Evolutionary conservation across 2,888 invertebrate genomes (phyloP), one percentile per base, ranked within the genome.

Genomic region (Norana najaformis): DNA sequence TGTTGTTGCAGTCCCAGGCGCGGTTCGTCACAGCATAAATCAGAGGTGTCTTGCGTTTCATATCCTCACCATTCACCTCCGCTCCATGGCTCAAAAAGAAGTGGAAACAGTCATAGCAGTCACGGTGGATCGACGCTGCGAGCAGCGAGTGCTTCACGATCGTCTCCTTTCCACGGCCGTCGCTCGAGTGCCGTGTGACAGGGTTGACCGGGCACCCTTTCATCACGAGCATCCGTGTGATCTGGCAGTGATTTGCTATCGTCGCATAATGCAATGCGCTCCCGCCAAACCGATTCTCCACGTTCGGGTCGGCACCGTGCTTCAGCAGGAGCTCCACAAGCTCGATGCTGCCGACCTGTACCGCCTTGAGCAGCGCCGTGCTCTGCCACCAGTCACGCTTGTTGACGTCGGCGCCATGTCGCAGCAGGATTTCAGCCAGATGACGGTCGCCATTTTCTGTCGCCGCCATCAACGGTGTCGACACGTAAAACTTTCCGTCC

Each of bases 301-400:
- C 90, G 83, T 90, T 91, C n/a, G 91, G 91, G 30, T 91, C 89
- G n/a, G 91, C 91, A 11, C 90, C 90, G 35, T 39, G 69, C 38
- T 83, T 53, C 36, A 91, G 88, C 38, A 91, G 82, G 34, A 91
- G 88, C 30, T 89, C 53, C 30, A 91, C 91, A 41, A 91, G 69
- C 35, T 89, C 90, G 14, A 85, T 69, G 41, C 82, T 89, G 30
- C 91, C 91, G 34, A 88, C 69, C 91, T 91, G 89, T 6, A 91
- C 91, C 38, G 91, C 91, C 41, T 91, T 91, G 53, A 91, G 88
- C 30, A 91, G 89, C 36, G 91, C 91, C 34, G 91, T 91, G 88
- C 90, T 91, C 91, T 89, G 88, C 90, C 90, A 91, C 90, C 90
- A 89, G 90, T 91, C 90, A 18, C 83, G 36, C 82, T 90, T 88